Evolutionary conservation across 1,140 invertebrate genomes (phyloP).

Genomic region (Battus philenor): DNA sequence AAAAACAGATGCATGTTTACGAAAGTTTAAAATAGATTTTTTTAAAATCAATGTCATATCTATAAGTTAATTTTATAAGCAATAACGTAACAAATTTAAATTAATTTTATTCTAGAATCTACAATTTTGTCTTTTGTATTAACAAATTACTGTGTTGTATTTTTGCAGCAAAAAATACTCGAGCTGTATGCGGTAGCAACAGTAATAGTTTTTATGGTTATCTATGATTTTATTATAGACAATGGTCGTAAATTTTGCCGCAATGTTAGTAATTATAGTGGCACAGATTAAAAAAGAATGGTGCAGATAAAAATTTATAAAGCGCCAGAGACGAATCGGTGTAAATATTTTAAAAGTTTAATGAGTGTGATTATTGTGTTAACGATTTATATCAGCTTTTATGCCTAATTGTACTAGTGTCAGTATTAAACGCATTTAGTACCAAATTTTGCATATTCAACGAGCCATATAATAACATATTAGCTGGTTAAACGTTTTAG

Average conservation of each 20-base stretch:
- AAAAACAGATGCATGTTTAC: too few relatives aligned
- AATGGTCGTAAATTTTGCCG: constrained; percentile 9
- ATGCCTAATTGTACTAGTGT: constrained; percentile 24
- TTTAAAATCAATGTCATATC: too few relatives aligned
- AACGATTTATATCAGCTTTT: constrained; percentile 26
- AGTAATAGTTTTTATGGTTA: constrained; percentile 3
- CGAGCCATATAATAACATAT: constrained; percentile 35
- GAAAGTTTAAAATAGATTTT: too few relatives aligned
- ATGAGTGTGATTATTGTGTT: constrained; percentile 23
- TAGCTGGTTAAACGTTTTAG: constrained; percentile 17
- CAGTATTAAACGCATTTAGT: constrained; percentile 25
- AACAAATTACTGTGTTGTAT: too few relatives aligned
- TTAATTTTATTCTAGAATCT: too few relatives aligned
- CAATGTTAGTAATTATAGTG: not conserved
- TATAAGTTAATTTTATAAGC: too few relatives aligned
- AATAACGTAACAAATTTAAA: too few relatives aligned
- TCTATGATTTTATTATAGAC: constrained; percentile 5
- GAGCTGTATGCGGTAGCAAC: not conserved
- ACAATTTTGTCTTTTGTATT: too few relatives aligned
- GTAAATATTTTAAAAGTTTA: constrained; percentile 23
- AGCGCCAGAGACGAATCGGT: constrained; percentile 15
- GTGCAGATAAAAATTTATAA: constrained; percentile 4
- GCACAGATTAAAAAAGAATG: constrained; percentile 16
- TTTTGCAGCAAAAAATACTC: too few relatives aligned
- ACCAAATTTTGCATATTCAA: constrained; percentile 42